phyloP scores from a whole-genome alignment of 2,797 vertebrate genomes.

The Chaunax sp. region DNA sequence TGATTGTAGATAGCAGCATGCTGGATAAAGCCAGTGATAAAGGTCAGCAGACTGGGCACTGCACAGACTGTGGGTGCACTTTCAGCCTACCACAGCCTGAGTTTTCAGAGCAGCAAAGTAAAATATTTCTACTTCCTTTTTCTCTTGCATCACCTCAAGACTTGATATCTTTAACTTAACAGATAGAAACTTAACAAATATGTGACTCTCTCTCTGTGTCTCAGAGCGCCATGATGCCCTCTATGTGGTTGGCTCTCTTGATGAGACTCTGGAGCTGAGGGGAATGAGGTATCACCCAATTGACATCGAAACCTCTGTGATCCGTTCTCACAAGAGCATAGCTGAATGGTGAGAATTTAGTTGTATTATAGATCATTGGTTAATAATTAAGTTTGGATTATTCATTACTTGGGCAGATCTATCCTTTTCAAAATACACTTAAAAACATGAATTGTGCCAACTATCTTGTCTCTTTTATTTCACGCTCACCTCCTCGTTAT shows the following conservation, averaged over 20 bases:
- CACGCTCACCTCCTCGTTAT: background rate
- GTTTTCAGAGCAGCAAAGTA: too few species aligned
- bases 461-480: background rate
- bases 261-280: conserved; percentile 91
- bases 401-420: background rate
- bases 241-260: conserved; percentile 90
- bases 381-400: background rate
- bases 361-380: background rate
- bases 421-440: background rate
- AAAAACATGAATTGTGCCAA: background rate
- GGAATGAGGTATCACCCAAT: conserved; percentile 94
- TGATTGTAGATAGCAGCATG: conserved; percentile 62
- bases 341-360: conserved; percentile 88
- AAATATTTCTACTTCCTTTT: too few species aligned
- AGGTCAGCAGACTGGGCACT: conserved; percentile 40
- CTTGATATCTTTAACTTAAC: background rate
- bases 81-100: conserved; percentile 37
- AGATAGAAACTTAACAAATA: background rate
- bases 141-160: too few species aligned
- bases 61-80: conserved; percentile 65
- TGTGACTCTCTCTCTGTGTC: conserved; percentile 28
- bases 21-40: conserved; percentile 57
- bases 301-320: conserved; percentile 92
- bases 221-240: conserved; percentile 91
- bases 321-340: conserved; percentile 91